phyloP scores from a whole-genome alignment of 2,888 invertebrate genomes.

The Eupithecia subumbrata region DNA sequence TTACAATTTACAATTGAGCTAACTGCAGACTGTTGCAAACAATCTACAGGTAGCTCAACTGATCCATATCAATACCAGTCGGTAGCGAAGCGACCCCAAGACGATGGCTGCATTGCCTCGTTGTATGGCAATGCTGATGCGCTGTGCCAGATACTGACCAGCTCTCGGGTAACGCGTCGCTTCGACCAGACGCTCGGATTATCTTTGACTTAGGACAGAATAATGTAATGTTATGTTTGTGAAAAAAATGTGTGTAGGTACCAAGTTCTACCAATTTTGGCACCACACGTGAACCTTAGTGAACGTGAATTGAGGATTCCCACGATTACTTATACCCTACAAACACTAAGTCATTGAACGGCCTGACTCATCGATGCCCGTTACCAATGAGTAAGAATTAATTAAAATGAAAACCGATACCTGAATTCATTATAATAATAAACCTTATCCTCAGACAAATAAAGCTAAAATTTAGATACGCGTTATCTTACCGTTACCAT shows the following conservation, averaged over 20 bases:
- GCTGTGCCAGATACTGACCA: too few relatives aligned
- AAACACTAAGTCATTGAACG: conserved; percentile 46
- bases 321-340: conserved; percentile 24
- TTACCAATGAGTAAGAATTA: conserved; percentile 80
- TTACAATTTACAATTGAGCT: too few relatives aligned
- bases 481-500: conserved; percentile 64
- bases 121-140: too few relatives aligned
- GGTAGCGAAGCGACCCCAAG: too few relatives aligned
- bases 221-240: background rate
- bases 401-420: conserved; percentile 73
- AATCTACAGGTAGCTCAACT: too few relatives aligned
- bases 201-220: too few relatives aligned
- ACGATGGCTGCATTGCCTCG: too few relatives aligned
- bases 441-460: conserved; percentile 49
- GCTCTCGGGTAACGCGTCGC: too few relatives aligned
- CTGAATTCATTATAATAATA: conserved; percentile 47
- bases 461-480: conserved; percentile 51
- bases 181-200: too few relatives aligned
- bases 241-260: background rate
- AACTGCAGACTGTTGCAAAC: too few relatives aligned
- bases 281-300: background rate
- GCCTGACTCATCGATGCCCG: conserved; percentile 71
- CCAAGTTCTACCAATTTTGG: background rate
- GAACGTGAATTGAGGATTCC: conserved; percentile 23
- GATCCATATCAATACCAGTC: too few relatives aligned